phyloP scores from a whole-genome alignment of 2,113 vertebrate species.

The Scomber japonicus region DNA sequence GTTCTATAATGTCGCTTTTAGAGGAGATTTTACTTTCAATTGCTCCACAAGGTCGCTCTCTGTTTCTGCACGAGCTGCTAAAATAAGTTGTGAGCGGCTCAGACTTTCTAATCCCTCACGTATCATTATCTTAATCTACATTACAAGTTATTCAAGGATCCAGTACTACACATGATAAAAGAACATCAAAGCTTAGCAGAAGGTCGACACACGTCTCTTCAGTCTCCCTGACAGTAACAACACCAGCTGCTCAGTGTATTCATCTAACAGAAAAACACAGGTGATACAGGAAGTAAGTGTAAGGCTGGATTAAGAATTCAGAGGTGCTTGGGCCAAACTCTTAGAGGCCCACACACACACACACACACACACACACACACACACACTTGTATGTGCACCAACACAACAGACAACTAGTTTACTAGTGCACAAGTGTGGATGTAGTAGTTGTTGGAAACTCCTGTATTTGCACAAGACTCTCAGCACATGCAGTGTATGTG shows the following conservation, averaged over 20 bases:
- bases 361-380: no score
- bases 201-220: neutral
- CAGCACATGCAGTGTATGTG: no score
- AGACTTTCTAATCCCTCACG: constrained; percentile 3
- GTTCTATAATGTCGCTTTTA: neutral
- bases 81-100: neutral
- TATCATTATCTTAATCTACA: constrained; percentile 26
- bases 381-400: no score
- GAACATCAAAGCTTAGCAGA: constrained; percentile 7
- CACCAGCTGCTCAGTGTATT: no score
- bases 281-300: neutral
- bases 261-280: no score
- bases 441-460: no score
- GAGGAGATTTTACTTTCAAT: neutral
- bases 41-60: neutral
- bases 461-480: no score
- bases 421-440: no score
- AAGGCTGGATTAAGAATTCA: no score
- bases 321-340: no score
- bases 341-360: no score
- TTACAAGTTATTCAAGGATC: constrained; percentile 24
- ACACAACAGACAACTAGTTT: no score
- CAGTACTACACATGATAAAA: neutral
- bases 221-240: constrained; percentile 20
- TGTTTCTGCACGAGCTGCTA: constrained; percentile 1